A percentile compares a stretch with the other conserved stretches of the same genome.
phyloP scores from a whole-genome alignment of 2,113 vertebrate genomes.

The Pangasianodon gigas region DNA sequence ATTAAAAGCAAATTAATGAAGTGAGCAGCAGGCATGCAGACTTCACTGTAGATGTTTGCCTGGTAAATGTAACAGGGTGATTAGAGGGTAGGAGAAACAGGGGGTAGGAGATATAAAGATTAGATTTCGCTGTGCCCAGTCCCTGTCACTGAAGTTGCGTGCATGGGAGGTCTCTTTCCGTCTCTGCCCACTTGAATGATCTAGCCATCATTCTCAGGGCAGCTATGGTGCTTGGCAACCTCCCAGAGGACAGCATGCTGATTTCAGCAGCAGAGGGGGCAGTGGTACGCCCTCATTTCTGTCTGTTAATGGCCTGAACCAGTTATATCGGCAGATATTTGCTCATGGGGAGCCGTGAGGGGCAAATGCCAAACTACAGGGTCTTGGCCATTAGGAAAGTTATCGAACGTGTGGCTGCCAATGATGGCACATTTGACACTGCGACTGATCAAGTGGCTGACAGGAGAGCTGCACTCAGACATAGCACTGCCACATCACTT shows the following conservation, averaged over 20 bases:
- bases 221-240: slow-evolving; percentile 27
- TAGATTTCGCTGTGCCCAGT: not conserved
- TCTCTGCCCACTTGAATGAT: slow-evolving; percentile 5
- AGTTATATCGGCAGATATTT: slow-evolving; percentile 18
- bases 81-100: slow-evolving; percentile 6
- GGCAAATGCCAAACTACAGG: slow-evolving; percentile 11
- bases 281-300: slow-evolving; percentile 32
- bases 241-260: not conserved
- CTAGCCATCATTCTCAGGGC: slow-evolving; percentile 31
- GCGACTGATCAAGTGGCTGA: slow-evolving; percentile 48
- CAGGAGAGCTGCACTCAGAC: slow-evolving; percentile 35
- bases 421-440: slow-evolving; percentile 42
- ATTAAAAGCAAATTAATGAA: slow-evolving; percentile 49
- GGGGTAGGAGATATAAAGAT: slow-evolving; percentile 28
- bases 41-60: slow-evolving; percentile 17
- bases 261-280: slow-evolving; percentile 23
- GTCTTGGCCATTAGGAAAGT: slow-evolving; percentile 6
- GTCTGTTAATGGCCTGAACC: slow-evolving; percentile 44
- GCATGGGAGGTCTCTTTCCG: not conserved
- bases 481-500: slow-evolving; percentile 44
- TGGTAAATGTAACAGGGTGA: slow-evolving; percentile 10
- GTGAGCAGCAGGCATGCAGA: slow-evolving; percentile 19
- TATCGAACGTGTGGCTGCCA: slow-evolving; percentile 19
- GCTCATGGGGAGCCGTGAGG: not conserved
- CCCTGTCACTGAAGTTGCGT: not conserved